These are phyloP conservation scores for Fragum fragum DNA, from an alignment of 2,888 invertebrate species.

Conservation along the genomic window DNA sequence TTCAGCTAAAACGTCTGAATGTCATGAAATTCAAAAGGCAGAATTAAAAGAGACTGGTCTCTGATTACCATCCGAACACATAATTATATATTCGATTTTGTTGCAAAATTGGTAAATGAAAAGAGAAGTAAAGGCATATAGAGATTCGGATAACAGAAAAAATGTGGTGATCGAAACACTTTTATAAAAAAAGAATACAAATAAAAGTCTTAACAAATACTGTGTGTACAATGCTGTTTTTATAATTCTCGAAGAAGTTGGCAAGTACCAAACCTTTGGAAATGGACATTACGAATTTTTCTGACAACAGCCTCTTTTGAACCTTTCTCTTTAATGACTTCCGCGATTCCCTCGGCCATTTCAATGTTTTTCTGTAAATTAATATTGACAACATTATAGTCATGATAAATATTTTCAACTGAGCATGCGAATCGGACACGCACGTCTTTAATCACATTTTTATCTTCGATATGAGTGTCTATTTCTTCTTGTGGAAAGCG, in stretches of 20 bases:
- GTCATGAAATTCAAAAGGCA: too few relatives aligned
- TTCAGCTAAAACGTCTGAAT: too few relatives aligned
- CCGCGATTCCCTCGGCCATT: constrained; percentile 69
- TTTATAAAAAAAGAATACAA: too few relatives aligned
- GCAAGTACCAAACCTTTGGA: constrained; percentile 68
- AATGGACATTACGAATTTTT: constrained; percentile 66
- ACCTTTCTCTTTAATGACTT: constrained; percentile 70
- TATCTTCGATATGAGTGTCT: constrained; percentile 57
- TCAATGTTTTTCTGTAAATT: constrained; percentile 58
- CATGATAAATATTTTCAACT: constrained; percentile 68
- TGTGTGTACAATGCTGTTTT: not conserved
- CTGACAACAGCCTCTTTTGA: constrained; percentile 63
- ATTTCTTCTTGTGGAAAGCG: constrained; percentile 71
- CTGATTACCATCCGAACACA: too few relatives aligned
- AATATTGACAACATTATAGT: constrained; percentile 64
- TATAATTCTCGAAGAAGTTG: constrained; percentile 65
- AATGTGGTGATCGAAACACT: not conserved
- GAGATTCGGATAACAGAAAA: not conserved
- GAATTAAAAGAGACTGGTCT: too few relatives aligned
- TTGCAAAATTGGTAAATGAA: too few relatives aligned
- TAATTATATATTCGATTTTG: too few relatives aligned
- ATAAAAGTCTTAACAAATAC: not conserved
- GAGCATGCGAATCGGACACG: constrained; percentile 71
- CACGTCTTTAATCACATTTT: constrained; percentile 68
- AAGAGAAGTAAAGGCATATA: too few relatives aligned